These are phyloP conservation scores for Tyrophagus putrescentiae DNA, from an alignment of 1,140 invertebrate species.

Conservation along the genomic window DNA sequence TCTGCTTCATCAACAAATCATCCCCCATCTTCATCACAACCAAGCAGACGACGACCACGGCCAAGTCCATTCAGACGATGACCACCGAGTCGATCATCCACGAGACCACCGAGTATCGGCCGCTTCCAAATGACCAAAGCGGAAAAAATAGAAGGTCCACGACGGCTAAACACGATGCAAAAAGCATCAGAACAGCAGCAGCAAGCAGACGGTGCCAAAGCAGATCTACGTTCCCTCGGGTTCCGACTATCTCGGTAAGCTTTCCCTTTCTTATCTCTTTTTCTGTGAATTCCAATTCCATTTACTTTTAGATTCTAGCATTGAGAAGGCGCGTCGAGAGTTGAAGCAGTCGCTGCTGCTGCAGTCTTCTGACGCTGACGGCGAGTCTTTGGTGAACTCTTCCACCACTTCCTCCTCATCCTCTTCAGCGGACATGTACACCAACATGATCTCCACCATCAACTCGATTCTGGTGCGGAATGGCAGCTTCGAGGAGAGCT, in stretches of 20 bases:
- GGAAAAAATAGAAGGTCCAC: too few species aligned
- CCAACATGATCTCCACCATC: conserved; percentile 5
- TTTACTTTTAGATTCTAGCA: conserved; percentile 11
- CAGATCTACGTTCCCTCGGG: not conserved
- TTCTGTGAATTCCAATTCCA: not conserved
- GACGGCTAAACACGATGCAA: too few species aligned
- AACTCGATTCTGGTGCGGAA: conserved; percentile 12
- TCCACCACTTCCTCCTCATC: not conserved
- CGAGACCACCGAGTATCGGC: too few species aligned
- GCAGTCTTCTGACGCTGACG: not conserved
- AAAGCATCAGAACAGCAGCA: not conserved
- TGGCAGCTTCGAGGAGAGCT: not conserved
- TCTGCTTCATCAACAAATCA: too few species aligned
- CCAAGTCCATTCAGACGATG: too few species aligned
- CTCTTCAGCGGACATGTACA: not conserved
- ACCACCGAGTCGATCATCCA: too few species aligned
- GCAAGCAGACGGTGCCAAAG: not conserved
- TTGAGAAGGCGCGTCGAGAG: not conserved
- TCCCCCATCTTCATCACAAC: not conserved
- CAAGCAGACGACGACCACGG: not conserved
- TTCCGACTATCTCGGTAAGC: not conserved
- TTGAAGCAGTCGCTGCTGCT: not conserved
- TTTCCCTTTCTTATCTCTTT: not conserved
- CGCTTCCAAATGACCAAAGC: too few species aligned
- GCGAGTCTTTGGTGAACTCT: too few species aligned